phyloP scores from a whole-genome alignment of 2,113 vertebrate genomes.

The Bos javanicus region DNA sequence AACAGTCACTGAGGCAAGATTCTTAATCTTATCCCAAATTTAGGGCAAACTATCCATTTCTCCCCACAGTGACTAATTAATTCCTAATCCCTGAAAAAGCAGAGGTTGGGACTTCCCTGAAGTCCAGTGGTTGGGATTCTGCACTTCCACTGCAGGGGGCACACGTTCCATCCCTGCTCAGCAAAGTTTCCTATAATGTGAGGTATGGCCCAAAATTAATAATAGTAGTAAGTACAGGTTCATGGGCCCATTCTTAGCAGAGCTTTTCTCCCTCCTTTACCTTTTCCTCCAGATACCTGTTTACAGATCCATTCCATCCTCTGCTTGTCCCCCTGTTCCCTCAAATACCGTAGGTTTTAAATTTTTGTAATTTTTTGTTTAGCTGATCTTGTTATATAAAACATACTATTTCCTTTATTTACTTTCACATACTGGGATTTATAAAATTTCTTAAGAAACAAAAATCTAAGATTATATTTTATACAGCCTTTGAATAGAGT shows the following conservation, averaged over 20 bases:
- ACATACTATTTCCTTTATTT: neutral
- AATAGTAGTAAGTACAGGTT: neutral
- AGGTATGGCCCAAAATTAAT: neutral
- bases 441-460: neutral
- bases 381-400: neutral
- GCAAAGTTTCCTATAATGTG: neutral
- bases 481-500: neutral
- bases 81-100: neutral
- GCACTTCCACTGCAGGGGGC: neutral
- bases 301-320: neutral
- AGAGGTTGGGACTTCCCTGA: neutral
- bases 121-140: neutral
- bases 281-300: neutral
- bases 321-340: neutral
- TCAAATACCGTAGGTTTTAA: neutral
- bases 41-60: neutral
- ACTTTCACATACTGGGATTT: neutral
- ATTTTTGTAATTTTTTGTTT: neutral
- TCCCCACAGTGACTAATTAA: neutral
- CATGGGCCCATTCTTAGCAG: neutral
- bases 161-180: neutral
- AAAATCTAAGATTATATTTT: neutral
- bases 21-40: neutral
- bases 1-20: neutral
- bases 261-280: neutral